Conservation (phyloP, 2,797 vertebrate species). For the Oreochromis mossambicus region DNA sequence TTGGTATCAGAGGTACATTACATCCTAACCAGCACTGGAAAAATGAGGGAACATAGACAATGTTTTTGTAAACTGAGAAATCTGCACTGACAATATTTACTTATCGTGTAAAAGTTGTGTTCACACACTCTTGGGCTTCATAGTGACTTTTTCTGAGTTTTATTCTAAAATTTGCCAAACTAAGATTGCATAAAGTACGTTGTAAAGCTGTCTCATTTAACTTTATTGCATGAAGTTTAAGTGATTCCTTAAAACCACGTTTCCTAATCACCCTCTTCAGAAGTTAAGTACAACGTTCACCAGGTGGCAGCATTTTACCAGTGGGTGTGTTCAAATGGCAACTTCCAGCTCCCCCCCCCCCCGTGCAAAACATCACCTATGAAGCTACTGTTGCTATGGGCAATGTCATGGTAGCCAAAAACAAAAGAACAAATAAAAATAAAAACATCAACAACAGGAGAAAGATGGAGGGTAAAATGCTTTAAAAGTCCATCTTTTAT, state of each 20-base stretch:
- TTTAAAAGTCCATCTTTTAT: background rate
- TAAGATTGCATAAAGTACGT: background rate
- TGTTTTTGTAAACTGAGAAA: background rate
- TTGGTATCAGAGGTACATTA: background rate
- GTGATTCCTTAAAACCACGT: background rate
- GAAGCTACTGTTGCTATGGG: background rate
- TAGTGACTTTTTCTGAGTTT: background rate
- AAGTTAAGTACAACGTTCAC: background rate
- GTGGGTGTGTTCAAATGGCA: background rate
- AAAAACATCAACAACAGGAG: background rate
- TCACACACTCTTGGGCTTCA: fast-evolving
- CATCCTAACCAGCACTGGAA: background rate
- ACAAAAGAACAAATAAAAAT: background rate
- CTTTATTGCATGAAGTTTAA: background rate
- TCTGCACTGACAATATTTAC: background rate
- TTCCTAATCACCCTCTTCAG: background rate
- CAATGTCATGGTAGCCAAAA: background rate
- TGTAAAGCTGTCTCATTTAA: background rate
- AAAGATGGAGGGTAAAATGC: background rate
- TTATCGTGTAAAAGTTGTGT: background rate
- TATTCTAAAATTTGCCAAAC: background rate
- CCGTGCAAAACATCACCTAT: background rate
- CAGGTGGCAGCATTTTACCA: background rate
- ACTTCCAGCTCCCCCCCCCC: background rate
- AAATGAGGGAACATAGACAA: background rate